These are phyloP conservation scores for Thereva nobilitata DNA, from an alignment of 2,888 invertebrate genomes.

Conservation along the genomic window DNA sequence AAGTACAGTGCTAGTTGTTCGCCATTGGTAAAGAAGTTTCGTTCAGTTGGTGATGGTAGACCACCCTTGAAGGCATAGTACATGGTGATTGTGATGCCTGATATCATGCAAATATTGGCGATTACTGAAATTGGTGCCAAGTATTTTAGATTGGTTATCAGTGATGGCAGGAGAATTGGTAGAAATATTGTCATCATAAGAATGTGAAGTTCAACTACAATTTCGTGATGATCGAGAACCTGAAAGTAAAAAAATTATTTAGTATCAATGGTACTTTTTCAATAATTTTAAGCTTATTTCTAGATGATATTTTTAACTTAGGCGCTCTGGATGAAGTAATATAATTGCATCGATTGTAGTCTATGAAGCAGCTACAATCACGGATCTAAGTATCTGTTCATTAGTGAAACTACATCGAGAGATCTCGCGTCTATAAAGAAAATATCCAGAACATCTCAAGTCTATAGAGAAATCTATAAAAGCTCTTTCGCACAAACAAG, in stretches of 20 bases:
- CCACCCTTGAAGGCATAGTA: constrained; percentile 76
- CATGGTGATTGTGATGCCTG: constrained; percentile 70
- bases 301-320: too few relatives aligned
- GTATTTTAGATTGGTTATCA: constrained; percentile 76
- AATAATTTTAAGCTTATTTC: too few relatives aligned
- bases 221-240: constrained; percentile 70
- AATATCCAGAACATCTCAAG: too few relatives aligned
- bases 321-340: too few relatives aligned
- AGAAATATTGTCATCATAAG: constrained; percentile 75
- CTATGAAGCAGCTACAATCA: too few relatives aligned
- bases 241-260: constrained; percentile 53
- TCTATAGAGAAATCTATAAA: too few relatives aligned
- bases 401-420: too few relatives aligned
- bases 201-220: constrained; percentile 66
- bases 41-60: constrained; percentile 66
- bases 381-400: too few relatives aligned
- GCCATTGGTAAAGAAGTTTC: constrained; percentile 67
- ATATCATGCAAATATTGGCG: constrained; percentile 76
- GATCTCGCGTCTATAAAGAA: too few relatives aligned
- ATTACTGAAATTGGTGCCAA: constrained; percentile 77
- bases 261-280: not conserved
- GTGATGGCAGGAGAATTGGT: constrained; percentile 73
- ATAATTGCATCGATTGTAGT: too few relatives aligned
- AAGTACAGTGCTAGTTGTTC: constrained; percentile 82
- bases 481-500: too few relatives aligned